Percentiles rank a stretch among this genome's conserved stretches.
Evolutionary conservation across 2,113 vertebrate genomes (phyloP).

Genomic region (Mormoops blainvillei): DNA sequence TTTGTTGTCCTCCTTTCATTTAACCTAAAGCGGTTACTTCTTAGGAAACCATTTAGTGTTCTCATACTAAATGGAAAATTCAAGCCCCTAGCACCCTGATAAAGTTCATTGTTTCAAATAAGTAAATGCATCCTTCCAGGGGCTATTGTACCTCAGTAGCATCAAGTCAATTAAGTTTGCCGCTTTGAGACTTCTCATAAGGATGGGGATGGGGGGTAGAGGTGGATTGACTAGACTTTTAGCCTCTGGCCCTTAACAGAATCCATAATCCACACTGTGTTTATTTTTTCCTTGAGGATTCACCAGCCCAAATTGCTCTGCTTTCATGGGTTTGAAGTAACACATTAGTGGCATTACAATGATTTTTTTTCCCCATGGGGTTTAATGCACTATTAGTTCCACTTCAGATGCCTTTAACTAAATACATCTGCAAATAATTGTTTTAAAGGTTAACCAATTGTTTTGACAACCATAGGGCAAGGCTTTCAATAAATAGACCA

Average conservation of each 20-base stretch:
- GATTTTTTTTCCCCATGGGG: constrained; percentile 4
- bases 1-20: neutral
- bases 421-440: constrained; percentile 52
- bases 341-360: neutral
- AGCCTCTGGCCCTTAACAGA: neutral
- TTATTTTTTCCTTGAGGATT: neutral
- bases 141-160: neutral
- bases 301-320: neutral
- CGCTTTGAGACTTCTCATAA: neutral
- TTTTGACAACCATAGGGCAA: constrained; percentile 66
- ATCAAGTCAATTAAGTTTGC: neutral
- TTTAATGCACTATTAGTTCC: constrained; percentile 42
- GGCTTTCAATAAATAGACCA: constrained; percentile 8
- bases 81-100: neutral
- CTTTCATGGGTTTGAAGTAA: constrained; percentile 26
- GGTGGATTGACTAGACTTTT: neutral
- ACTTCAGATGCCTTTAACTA: constrained; percentile 52
- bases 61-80: neutral
- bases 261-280: neutral
- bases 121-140: neutral
- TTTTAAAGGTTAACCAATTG: constrained; percentile 58
- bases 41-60: neutral
- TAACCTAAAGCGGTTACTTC: neutral
- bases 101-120: neutral
- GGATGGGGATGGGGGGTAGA: neutral